Percentiles rank a stretch among this genome's conserved stretches.
These are phyloP conservation scores for Mola mola DNA, from an alignment of 2,113 vertebrate genomes.

Conservation along the genomic window DNA sequence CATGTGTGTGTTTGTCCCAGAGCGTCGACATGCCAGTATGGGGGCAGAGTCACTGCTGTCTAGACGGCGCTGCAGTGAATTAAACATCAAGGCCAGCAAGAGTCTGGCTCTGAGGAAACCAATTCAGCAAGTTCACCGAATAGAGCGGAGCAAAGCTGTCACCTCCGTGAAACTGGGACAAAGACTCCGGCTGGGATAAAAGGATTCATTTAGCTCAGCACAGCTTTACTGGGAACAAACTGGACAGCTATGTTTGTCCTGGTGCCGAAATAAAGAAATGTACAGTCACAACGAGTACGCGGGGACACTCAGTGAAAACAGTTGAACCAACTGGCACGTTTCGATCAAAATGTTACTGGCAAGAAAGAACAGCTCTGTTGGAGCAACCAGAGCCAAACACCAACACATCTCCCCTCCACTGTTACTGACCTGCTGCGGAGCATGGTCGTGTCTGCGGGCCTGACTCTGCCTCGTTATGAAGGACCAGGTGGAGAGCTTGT, in stretches of 20 bases:
- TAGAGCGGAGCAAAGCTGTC: slow-evolving; percentile 49
- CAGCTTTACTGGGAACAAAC: slow-evolving; percentile 50
- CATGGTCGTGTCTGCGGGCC: slow-evolving; percentile 87
- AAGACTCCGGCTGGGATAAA: slow-evolving; percentile 32
- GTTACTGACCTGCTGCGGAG: slow-evolving; percentile 89
- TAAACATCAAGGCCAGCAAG: slow-evolving; percentile 69
- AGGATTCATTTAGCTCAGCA: slow-evolving; percentile 40
- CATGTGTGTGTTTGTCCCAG: slow-evolving; percentile 36
- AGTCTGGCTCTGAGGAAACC: slow-evolving; percentile 57
- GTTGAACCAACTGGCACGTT: slow-evolving; percentile 11
- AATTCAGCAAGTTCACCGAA: slow-evolving; percentile 53
- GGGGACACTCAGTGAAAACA: slow-evolving; percentile 27
- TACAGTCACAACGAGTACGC: slow-evolving; percentile 11
- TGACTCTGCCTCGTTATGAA: slow-evolving; percentile 92
- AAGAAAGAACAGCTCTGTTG: slow-evolving; percentile 7
- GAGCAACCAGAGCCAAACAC: slow-evolving; percentile 1
- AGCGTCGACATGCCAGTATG: slow-evolving; percentile 41
- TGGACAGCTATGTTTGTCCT: slow-evolving; percentile 48
- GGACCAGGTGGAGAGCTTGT: slow-evolving; percentile 94
- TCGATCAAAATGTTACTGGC: slow-evolving; percentile 33
- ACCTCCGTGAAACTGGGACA: slow-evolving; percentile 51
- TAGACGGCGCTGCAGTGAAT: slow-evolving; percentile 65
- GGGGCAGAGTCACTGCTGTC: slow-evolving; percentile 53
- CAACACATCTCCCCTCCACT: background rate
- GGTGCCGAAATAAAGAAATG: slow-evolving; percentile 30